Evolutionary conservation across 2,797 vertebrate genomes (phyloP).

Genomic region (Merluccius polli): DNA sequence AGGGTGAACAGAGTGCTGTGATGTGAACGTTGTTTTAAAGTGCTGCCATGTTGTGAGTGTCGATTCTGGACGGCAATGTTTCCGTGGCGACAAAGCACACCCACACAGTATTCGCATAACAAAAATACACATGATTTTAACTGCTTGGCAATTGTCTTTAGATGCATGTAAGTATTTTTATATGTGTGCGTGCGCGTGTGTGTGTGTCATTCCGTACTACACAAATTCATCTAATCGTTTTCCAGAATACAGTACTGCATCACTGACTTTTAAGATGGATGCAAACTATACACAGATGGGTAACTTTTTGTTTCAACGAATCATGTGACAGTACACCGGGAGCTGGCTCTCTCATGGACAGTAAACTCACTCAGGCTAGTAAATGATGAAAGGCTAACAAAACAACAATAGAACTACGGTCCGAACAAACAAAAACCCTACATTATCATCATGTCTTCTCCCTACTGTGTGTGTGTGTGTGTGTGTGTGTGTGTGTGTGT

Average conservation of each 20-base stretch:
- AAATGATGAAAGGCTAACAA: slow-evolving; percentile 10
- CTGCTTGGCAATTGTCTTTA: slow-evolving; percentile 3
- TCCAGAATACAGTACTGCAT: not conserved
- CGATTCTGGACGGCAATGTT: not conserved
- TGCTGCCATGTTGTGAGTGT: slow-evolving; percentile 3
- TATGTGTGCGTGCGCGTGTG: slow-evolving; percentile 9
- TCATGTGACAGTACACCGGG: slow-evolving; percentile 22
- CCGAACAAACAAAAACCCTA: slow-evolving; percentile 25
- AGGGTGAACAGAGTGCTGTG: not conserved
- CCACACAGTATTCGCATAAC: slow-evolving; percentile 6
- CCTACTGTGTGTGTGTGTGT: not conserved
- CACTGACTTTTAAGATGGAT: not conserved
- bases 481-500: slow-evolving; percentile 1
- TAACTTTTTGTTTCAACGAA: not conserved
- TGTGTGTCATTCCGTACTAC: not conserved
- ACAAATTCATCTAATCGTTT: not conserved
- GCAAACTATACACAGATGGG: not conserved
- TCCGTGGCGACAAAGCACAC: not conserved
- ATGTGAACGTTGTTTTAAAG: slow-evolving; percentile 4
- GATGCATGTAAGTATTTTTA: slow-evolving; percentile 10
- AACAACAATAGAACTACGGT: not conserved
- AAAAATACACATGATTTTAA: not conserved
- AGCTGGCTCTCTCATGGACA: slow-evolving; percentile 44
- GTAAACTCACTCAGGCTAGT: slow-evolving; percentile 32
- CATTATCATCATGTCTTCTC: slow-evolving; percentile 2